Conservation (phyloP, 2,113 vertebrate species). For the Eulacestoma nigropectus region DNA sequence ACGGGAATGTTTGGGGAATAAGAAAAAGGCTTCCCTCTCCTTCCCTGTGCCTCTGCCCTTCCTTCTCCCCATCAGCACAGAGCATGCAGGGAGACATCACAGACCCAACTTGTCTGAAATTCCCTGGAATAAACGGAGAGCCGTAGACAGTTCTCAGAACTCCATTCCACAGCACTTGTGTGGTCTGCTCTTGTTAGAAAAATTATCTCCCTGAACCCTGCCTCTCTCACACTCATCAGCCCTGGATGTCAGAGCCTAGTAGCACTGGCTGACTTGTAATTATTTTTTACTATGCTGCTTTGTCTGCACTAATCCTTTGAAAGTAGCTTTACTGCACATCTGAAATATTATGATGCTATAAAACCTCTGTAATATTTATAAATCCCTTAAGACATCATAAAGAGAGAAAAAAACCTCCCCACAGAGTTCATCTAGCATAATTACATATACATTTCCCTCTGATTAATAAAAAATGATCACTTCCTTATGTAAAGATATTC, state of each 20-base stretch:
- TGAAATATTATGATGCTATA: constrained; percentile 71
- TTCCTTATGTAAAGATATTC: constrained; percentile 70
- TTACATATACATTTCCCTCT: constrained; percentile 78
- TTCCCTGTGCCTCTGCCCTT: not conserved
- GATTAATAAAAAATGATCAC: constrained; percentile 80
- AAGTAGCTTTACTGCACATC: constrained; percentile 75
- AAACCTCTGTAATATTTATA: constrained; percentile 81
- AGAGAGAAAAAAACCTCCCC: constrained; percentile 71
- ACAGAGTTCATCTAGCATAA: constrained; percentile 76
- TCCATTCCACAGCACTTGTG: constrained; percentile 42
- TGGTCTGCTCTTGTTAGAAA: constrained; percentile 55
- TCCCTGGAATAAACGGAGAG: not conserved
- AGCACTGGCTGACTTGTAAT: constrained; percentile 71
- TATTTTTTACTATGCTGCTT: constrained; percentile 76
- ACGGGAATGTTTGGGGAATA: not conserved
- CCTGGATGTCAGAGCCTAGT: constrained; percentile 56
- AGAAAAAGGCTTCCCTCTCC: not conserved
- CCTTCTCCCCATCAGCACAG: not conserved
- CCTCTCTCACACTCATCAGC: constrained; percentile 53
- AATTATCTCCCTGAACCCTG: constrained; percentile 55
- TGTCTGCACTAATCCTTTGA: constrained; percentile 80
- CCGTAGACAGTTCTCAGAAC: not conserved
- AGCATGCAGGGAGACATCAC: not conserved
- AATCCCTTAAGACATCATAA: constrained; percentile 79
- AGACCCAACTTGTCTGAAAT: not conserved